phyloP scores from a whole-genome alignment of 2,797 vertebrate genomes.

The Brachyalestes nurse region DNA sequence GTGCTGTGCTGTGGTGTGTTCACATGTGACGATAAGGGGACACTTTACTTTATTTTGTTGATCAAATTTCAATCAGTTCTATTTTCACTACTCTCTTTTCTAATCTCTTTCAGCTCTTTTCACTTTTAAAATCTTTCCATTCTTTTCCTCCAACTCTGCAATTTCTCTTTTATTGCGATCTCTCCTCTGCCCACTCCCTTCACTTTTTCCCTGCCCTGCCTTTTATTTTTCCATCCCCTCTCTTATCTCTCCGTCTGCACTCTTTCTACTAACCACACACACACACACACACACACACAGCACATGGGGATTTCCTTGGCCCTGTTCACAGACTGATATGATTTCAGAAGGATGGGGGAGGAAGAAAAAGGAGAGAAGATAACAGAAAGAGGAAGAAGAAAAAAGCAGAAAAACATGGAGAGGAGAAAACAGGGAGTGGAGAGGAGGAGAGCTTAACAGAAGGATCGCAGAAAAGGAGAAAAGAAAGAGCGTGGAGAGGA shows the following conservation, averaged over 20 bases:
- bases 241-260: slow-evolving; percentile 13
- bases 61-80: neutral
- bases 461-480: too few species aligned
- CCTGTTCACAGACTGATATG: slow-evolving; percentile 14
- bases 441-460: neutral
- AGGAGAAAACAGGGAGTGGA: neutral
- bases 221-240: slow-evolving; percentile 1
- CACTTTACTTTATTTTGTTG: neutral
- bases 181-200: neutral
- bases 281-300: slow-evolving; percentile 25
- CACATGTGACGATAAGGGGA: too few species aligned
- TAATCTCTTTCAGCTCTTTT: neutral
- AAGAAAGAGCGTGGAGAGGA: too few species aligned
- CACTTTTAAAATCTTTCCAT: neutral
- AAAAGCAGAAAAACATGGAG: neutral
- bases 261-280: slow-evolving; percentile 26
- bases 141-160: neutral
- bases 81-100: neutral
- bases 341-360: neutral
- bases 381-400: neutral
- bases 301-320: slow-evolving; percentile 18
- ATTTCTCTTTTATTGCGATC: neutral
- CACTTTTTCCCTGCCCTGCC: neutral
- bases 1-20: too few species aligned
- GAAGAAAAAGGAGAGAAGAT: neutral